These are phyloP conservation scores for Peromyscus nudipes DNA, from an alignment of 2,797 vertebrate species.

Conservation along the genomic window DNA sequence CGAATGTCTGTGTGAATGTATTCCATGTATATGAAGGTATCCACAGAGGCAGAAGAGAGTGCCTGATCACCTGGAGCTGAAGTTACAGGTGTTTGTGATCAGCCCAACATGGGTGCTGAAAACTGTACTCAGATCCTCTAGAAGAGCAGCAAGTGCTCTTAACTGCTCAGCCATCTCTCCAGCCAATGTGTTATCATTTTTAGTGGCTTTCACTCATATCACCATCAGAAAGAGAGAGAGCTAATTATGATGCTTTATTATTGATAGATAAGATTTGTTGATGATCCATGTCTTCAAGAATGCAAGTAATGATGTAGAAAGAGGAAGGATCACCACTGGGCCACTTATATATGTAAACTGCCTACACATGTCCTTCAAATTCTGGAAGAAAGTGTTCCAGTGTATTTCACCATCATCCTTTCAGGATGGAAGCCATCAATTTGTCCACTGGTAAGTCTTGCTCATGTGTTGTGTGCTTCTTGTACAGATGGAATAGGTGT, in stretches of 20 bases:
- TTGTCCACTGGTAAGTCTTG: slow-evolving; percentile 23
- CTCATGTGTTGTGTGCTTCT: neutral
- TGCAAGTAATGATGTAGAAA: neutral
- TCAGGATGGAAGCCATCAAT: neutral
- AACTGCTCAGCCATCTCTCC: neutral
- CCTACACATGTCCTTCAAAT: neutral
- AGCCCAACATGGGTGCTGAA: neutral
- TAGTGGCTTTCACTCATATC: neutral
- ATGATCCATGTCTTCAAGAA: neutral
- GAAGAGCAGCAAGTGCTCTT: neutral
- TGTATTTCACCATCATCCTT: neutral
- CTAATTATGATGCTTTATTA: neutral
- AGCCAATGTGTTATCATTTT: neutral
- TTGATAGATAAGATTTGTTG: neutral
- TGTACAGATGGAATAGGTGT: too few relatives aligned
- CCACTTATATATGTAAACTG: neutral
- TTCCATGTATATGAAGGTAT: neutral
- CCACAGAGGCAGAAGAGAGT: neutral
- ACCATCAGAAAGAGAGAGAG: neutral
- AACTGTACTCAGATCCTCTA: neutral
- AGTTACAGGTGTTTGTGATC: neutral
- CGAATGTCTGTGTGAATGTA: neutral
- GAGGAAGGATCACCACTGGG: neutral
- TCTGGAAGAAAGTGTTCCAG: neutral
- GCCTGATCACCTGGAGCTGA: neutral